A percentile compares a stretch with the other conserved stretches of the same genome.
Evolutionary conservation across 2,113 vertebrate species (phyloP).

Genomic region (Chlorodrepanis virens): DNA sequence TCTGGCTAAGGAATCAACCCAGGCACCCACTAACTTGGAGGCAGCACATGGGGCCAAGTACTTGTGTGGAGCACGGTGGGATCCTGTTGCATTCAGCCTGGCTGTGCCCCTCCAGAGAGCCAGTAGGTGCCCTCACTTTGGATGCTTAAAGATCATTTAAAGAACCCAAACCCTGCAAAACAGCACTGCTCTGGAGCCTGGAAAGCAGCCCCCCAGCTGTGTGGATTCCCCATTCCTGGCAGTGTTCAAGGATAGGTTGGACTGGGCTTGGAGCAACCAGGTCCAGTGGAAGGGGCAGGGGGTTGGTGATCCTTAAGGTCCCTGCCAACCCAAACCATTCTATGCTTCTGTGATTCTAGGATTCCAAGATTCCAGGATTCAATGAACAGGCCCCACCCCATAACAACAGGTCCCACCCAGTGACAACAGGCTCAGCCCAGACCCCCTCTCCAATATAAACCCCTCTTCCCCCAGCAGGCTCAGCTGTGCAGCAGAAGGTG

Average conservation of each 20-base stretch:
- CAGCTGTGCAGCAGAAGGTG: neutral
- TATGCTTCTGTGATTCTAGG: neutral
- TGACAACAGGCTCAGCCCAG: neutral
- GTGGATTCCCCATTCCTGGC: neutral
- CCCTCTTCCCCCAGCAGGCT: rapidly evolving
- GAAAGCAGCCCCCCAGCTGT: neutral
- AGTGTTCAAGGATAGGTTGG: neutral
- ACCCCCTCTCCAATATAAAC: rapidly evolving
- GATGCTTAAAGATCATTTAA: neutral
- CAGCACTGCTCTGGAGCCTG: rapidly evolving
- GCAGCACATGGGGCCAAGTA: neutral
- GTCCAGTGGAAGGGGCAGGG: neutral
- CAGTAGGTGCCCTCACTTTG: neutral
- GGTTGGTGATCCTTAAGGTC: neutral
- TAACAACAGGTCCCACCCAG: neutral
- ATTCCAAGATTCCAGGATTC: neutral
- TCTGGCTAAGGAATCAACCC: neutral
- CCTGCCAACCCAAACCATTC: neutral
- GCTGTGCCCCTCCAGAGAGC: neutral
- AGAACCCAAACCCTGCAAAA: neutral
- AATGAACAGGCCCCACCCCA: rapidly evolving
- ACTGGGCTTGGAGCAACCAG: neutral
- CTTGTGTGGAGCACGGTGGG: neutral
- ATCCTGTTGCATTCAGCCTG: neutral
- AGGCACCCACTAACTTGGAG: neutral